These are phyloP conservation scores for Pyrrhura leucotis DNA, from an alignment of 2,797 vertebrate species.

Conservation along the genomic window DNA sequence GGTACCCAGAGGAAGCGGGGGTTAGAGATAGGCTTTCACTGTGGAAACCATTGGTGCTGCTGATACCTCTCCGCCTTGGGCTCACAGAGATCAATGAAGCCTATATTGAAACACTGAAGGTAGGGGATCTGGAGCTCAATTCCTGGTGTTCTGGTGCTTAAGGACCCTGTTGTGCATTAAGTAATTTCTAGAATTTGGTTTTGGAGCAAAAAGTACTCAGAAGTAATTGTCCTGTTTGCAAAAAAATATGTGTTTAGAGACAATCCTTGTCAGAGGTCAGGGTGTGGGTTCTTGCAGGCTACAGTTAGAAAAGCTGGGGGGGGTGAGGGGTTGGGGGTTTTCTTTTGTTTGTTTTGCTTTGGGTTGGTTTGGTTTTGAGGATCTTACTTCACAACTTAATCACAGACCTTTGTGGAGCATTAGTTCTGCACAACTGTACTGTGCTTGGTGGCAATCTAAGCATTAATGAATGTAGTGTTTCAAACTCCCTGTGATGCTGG, in stretches of 20 bases:
- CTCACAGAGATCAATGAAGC: constrained; percentile 97
- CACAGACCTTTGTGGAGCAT: background rate
- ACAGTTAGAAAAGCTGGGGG: background rate
- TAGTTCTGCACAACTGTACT: background rate
- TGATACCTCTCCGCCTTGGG: constrained; percentile 95
- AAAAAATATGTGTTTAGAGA: background rate
- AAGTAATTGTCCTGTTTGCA: background rate
- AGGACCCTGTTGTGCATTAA: background rate
- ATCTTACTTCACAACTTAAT: background rate
- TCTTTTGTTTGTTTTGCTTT: background rate
- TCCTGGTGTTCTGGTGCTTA: background rate
- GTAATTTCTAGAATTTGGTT: background rate
- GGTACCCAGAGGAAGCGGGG: constrained; percentile 82
- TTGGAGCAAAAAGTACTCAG: background rate
- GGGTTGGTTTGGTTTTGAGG: background rate
- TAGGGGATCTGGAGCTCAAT: constrained; percentile 48
- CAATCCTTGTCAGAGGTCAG: background rate
- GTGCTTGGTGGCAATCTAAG: background rate
- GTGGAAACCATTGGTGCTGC: constrained; percentile 95
- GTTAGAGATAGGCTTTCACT: constrained; percentile 75
- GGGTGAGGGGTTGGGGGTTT: background rate
- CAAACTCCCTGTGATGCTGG: background rate
- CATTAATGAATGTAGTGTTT: background rate
- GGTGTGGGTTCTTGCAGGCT: background rate
- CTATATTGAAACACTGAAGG: constrained; percentile 97